Conservation (phyloP, 2,113 vertebrate genomes). For the Uria aalge region DNA sequence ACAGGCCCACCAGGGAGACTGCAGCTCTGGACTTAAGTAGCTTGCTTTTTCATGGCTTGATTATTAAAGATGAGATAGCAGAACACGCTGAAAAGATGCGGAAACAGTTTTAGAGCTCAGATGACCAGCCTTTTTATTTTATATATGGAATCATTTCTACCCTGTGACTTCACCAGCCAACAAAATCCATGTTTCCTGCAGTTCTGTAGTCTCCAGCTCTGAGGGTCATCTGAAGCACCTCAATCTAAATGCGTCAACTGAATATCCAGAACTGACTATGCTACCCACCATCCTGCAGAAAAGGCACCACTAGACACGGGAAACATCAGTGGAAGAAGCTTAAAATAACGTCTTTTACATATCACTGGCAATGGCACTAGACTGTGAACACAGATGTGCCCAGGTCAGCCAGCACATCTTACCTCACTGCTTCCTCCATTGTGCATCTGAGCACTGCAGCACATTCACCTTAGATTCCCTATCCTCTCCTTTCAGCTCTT, state of each 20-base stretch:
- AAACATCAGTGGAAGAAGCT: not conserved
- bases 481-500: not conserved
- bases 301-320: not conserved
- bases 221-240: not conserved
- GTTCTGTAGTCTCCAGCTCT: not conserved
- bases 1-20: conserved; percentile 60
- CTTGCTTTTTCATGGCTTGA: conserved; percentile 42
- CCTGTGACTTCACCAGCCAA: conserved; percentile 32
- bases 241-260: not conserved
- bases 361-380: not conserved
- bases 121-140: conserved; percentile 1
- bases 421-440: not conserved
- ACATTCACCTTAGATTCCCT: not conserved
- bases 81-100: conserved; percentile 42
- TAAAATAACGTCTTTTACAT: not conserved
- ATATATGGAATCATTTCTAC: conserved; percentile 30
- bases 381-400: not conserved
- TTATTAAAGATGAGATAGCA: conserved; percentile 61
- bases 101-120: conserved; percentile 29
- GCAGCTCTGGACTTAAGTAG: conserved; percentile 61
- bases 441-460: not conserved
- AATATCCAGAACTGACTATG: not conserved
- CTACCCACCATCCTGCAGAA: not conserved
- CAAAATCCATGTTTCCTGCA: not conserved
- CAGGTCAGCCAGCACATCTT: not conserved